Conservation (phyloP, 2,113 vertebrate species). For the Boleophthalmus pectinirostris region DNA sequence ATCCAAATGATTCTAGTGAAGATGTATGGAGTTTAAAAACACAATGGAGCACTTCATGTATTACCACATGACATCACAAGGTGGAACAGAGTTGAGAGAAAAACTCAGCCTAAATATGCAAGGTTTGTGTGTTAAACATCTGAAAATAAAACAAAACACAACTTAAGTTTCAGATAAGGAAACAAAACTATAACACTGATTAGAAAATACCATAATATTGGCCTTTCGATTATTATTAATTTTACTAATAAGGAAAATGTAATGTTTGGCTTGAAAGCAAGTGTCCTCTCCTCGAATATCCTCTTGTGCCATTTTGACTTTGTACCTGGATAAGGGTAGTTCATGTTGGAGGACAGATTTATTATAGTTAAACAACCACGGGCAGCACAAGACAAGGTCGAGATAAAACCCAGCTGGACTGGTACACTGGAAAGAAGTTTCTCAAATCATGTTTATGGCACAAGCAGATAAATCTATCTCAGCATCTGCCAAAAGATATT, state of each 20-base stretch:
- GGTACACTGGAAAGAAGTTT: background rate
- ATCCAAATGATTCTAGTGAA: too few relatives aligned
- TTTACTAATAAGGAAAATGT: background rate
- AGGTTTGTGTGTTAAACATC: too few relatives aligned
- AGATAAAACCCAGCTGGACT: constrained; percentile 9
- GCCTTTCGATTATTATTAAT: too few relatives aligned
- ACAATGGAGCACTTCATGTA: too few relatives aligned
- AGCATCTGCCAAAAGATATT: constrained; percentile 10
- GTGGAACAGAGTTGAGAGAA: too few relatives aligned
- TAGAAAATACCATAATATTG: too few relatives aligned
- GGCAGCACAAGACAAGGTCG: background rate
- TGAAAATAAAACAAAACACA: too few relatives aligned
- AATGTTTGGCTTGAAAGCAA: background rate
- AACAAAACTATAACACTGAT: too few relatives aligned
- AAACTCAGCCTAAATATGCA: too few relatives aligned
- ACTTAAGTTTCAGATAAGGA: too few relatives aligned
- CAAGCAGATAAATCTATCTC: constrained; percentile 10
- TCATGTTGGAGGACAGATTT: constrained; percentile 7
- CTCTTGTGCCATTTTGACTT: constrained; percentile 6
- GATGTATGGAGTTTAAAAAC: too few relatives aligned
- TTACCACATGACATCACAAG: too few relatives aligned
- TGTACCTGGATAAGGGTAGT: constrained; percentile 2
- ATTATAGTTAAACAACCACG: constrained; percentile 4
- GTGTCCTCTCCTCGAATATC: background rate
- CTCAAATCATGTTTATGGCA: constrained; percentile 11